Evolutionary conservation across 2,888 invertebrate species (phyloP).

Genomic region (Zaprionus bogoriensis): DNA sequence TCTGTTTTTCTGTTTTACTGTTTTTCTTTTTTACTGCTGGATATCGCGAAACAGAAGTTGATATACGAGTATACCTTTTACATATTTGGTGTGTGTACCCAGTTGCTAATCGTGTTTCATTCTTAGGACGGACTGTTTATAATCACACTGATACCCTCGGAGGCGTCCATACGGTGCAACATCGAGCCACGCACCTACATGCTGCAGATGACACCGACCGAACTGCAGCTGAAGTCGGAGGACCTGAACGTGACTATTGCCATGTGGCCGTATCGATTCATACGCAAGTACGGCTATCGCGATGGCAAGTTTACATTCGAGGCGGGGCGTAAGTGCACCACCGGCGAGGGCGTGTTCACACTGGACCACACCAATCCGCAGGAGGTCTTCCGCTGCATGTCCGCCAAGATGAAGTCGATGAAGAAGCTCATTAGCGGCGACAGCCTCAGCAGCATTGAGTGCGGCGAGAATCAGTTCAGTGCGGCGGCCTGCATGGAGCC

Average conservation of each 20-base stretch:
- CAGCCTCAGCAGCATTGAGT: constrained; percentile 86
- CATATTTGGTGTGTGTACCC: background rate
- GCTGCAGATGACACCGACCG: constrained; percentile 88
- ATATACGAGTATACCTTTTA: no score
- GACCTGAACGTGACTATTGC: constrained; percentile 86
- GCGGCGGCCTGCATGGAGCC: constrained; percentile 91
- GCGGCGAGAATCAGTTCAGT: constrained; percentile 89
- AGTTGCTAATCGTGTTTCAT: background rate
- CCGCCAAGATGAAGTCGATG: constrained; percentile 93
- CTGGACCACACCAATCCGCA: constrained; percentile 92
- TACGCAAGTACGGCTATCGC: constrained; percentile 92
- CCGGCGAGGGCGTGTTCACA: constrained; percentile 92
- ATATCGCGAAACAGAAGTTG: no score
- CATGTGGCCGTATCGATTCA: constrained; percentile 93
- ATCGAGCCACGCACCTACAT: constrained; percentile 89
- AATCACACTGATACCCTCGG: constrained; percentile 90
- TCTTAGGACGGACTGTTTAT: constrained; percentile 88
- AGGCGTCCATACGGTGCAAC: constrained; percentile 90
- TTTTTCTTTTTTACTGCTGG: no score
- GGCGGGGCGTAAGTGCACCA: constrained; percentile 93
- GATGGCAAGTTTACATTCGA: constrained; percentile 94
- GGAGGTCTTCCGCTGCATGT: constrained; percentile 91
- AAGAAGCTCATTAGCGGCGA: constrained; percentile 91
- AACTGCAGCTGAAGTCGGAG: constrained; percentile 88
- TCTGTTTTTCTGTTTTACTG: no score